Evolutionary conservation across 1,140 invertebrate genomes (phyloP).

Genomic region (Maconellicoccus hirsutus): DNA sequence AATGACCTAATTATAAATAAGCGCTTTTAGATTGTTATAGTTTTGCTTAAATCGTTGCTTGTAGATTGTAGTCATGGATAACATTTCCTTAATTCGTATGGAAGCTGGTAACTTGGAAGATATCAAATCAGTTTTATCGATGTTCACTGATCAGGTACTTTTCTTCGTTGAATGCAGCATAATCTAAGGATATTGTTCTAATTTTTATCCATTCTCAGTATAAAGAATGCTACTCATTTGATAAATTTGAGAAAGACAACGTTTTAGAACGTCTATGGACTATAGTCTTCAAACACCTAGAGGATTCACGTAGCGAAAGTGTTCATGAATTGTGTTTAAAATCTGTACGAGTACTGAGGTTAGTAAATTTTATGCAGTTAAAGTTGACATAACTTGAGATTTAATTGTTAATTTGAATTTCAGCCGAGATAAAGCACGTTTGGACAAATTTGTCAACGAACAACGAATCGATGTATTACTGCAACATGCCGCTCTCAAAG

Average conservation of each 20-base stretch:
- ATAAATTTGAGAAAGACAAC: constrained; percentile 39
- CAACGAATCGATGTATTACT: constrained; percentile 53
- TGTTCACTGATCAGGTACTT: background rate
- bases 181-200: background rate
- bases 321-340: constrained; percentile 40
- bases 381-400: background rate
- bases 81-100: constrained; percentile 13
- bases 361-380: constrained; percentile 26
- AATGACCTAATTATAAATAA: background rate
- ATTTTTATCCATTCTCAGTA: constrained; percentile 35
- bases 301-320: constrained; percentile 33
- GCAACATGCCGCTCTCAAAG: constrained; percentile 44
- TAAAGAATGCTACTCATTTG: constrained; percentile 38
- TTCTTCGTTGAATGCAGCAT: background rate
- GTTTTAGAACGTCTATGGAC: constrained; percentile 42
- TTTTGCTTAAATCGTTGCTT: background rate
- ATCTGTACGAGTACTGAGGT: constrained; percentile 45
- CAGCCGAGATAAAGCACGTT: constrained; percentile 60
- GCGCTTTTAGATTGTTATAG: background rate
- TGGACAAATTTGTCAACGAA: constrained; percentile 55
- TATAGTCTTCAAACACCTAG: constrained; percentile 39
- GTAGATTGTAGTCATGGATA: background rate
- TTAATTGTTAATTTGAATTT: constrained; percentile 30
- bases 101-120: constrained; percentile 12
- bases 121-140: background rate